Percentiles rank a stretch among this genome's conserved stretches.
Evolutionary conservation across 2,797 vertebrate genomes (phyloP).

Genomic region (Avahi laniger): DNA sequence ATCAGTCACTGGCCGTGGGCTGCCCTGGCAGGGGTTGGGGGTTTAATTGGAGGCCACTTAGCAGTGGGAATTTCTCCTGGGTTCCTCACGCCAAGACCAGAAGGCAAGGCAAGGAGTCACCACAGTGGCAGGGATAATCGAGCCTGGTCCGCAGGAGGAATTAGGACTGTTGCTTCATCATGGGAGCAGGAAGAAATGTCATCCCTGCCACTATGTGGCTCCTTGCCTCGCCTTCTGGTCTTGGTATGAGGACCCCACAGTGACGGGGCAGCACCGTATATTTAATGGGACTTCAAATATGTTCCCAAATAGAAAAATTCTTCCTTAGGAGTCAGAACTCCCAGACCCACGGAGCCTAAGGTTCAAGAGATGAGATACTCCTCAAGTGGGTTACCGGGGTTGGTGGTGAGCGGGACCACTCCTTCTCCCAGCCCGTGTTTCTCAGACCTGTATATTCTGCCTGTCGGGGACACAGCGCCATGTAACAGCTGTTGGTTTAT

Average conservation of each 20-base stretch:
- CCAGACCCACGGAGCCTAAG: background rate
- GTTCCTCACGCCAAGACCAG: background rate
- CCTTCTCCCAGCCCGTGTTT: background rate
- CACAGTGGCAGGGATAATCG: too few relatives aligned
- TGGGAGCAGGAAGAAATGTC: background rate
- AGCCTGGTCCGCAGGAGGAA: background rate
- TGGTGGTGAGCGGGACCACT: background rate
- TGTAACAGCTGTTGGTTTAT: background rate
- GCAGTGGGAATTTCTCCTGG: background rate
- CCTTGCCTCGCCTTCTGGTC: background rate
- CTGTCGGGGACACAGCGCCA: background rate
- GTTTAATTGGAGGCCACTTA: background rate
- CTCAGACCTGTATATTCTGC: background rate
- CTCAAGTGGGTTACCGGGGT: background rate
- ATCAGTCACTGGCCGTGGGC: background rate
- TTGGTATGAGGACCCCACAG: background rate
- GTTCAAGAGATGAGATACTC: background rate
- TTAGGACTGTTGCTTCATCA: background rate
- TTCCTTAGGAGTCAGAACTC: background rate
- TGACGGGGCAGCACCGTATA: background rate
- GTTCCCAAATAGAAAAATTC: background rate
- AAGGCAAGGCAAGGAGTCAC: background rate
- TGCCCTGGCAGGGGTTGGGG: too few relatives aligned
- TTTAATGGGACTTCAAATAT: background rate
- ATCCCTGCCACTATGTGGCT: background rate